Percentiles rank a stretch among this genome's conserved stretches.
These are phyloP conservation scores for Lasius platythorax DNA, from an alignment of 2,888 invertebrate species.

Conservation along the genomic window DNA sequence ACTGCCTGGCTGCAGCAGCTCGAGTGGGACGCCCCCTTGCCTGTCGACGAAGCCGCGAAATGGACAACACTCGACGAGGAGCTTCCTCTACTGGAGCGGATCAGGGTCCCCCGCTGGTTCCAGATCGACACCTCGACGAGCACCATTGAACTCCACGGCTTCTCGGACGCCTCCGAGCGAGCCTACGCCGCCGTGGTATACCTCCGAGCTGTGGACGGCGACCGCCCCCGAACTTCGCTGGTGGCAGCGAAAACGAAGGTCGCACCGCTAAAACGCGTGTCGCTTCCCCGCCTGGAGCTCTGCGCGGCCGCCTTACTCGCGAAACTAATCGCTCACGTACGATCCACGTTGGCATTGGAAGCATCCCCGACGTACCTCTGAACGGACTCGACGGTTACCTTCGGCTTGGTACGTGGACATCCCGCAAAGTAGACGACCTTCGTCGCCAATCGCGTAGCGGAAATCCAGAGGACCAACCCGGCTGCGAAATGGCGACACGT, in stretches of 20 bases:
- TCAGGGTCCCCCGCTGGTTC: background rate
- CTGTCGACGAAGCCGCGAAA: background rate
- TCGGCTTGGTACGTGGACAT: background rate
- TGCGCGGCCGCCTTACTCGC: background rate
- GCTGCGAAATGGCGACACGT: background rate
- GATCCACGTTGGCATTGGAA: too few relatives aligned
- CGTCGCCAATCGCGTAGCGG: background rate
- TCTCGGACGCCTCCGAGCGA: background rate
- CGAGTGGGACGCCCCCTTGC: background rate
- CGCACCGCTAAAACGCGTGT: background rate
- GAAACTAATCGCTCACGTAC: background rate
- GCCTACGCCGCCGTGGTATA: background rate
- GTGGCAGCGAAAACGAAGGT: background rate
- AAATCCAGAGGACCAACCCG: background rate
- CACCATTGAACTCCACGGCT: background rate
- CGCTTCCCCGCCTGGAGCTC: background rate
- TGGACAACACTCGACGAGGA: background rate
- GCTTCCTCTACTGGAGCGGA: background rate
- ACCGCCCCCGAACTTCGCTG: too few relatives aligned
- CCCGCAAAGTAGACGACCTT: background rate
- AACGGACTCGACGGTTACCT: background rate
- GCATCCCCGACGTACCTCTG: background rate
- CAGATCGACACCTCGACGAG: background rate
- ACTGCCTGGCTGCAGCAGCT: background rate
- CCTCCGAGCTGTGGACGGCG: background rate